A percentile compares a stretch with the other conserved stretches of the same genome.
phyloP scores from a whole-genome alignment of 2,888 invertebrate species.

The Tanypteryx hageni region DNA sequence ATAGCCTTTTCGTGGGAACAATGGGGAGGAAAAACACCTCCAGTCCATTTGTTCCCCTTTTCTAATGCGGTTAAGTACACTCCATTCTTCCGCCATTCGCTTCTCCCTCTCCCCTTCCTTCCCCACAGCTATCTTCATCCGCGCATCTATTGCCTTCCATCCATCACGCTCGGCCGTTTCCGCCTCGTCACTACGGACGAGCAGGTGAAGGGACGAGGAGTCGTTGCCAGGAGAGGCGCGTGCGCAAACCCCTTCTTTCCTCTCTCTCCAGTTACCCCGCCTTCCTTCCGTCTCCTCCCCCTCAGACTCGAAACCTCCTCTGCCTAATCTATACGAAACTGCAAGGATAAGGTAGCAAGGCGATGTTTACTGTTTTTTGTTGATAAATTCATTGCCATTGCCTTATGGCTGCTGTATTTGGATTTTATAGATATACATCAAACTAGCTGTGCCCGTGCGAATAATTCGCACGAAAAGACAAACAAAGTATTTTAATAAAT shows the following conservation, averaged over 20 bases:
- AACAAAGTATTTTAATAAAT: too few relatives aligned
- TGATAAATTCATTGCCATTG: too few relatives aligned
- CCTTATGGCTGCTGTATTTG: too few relatives aligned
- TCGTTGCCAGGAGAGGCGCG: slow-evolving; percentile 36
- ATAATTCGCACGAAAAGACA: too few relatives aligned
- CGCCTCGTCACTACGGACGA: slow-evolving; percentile 21
- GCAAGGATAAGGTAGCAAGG: too few relatives aligned
- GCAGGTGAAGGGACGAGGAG: slow-evolving; percentile 43
- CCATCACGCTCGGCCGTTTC: slow-evolving; percentile 46
- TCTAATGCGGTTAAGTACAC: slow-evolving; percentile 46
- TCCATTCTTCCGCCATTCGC: neutral
- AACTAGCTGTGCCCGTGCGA: too few relatives aligned
- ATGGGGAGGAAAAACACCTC: neutral
- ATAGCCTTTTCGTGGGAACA: too few relatives aligned
- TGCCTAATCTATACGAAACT: too few relatives aligned
- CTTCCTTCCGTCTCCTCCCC: too few relatives aligned
- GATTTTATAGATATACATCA: too few relatives aligned
- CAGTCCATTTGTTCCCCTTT: slow-evolving; percentile 16
- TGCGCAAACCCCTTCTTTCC: neutral
- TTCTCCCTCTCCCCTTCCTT: slow-evolving; percentile 27
- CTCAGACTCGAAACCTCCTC: too few relatives aligned
- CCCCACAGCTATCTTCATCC: slow-evolving; percentile 43
- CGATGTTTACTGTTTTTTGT: too few relatives aligned
- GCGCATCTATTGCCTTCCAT: neutral
- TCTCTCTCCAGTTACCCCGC: neutral